Base-by-base conservation (phyloP, 2,113 vertebrate species). In the Colaptes auratus region DNA sequence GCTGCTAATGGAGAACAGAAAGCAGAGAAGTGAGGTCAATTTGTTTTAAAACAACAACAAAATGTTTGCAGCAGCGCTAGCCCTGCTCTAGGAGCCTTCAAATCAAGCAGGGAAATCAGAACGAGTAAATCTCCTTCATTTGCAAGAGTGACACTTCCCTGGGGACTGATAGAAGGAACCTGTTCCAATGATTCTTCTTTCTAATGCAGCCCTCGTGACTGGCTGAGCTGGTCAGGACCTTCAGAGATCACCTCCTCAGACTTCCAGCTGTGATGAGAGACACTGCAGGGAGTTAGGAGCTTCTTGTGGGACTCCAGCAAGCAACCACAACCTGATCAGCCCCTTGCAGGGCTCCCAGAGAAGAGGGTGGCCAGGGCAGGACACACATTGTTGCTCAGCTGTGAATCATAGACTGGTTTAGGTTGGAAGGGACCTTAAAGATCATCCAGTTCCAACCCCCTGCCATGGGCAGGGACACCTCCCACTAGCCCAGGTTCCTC, bases 101-200 rank as follows among this genome's bases (percentile, higher is more conserved):
- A 52, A 77, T 72, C 85, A 50, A 39, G 88, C 93, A 91, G 88
- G 93, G 90, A 96, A 95, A 95, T 92, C 87, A 78, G 88, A 72
- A 58, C 82, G 15, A 61, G 93, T 65, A 71, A 86, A 81, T 86
- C 91, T 9, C 85, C 94, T 89, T 86, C 89, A 81, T 93, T 86
- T 93, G 92, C 73, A 74, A 67, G 55, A 64, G 61, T 36, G 48
- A 61, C 85, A 67, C 44, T 88, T 86, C 52, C 88, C 88, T 66
- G 44, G 1, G 5, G 67, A 74, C 79, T 3, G 85, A 39, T 27
- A 13, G 35, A 23, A 56, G 84, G 24, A 93, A 80, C 71, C 52
- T 35, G 53, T 3, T 71, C n/a, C 2, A 61, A 24, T 55, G 16
- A 7, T 28, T 28, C 59, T 28, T 31, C 60, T 65, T 55, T 2